phyloP scores from a whole-genome alignment of 2,113 vertebrate species.

The Oenanthe melanoleuca region DNA sequence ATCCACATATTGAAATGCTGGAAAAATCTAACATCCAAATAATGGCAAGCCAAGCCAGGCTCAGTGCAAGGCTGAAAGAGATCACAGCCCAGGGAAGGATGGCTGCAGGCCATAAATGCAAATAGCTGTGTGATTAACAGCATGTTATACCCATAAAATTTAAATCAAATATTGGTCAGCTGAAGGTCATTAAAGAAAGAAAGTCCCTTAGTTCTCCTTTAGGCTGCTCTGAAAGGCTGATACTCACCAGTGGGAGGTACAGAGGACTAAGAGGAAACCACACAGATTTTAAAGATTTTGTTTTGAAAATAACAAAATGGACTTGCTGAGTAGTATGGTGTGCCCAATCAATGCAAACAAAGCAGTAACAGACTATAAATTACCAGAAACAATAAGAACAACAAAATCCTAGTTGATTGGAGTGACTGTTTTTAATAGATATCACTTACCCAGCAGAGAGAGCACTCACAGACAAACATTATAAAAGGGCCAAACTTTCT shows the following conservation, averaged over 20 bases:
- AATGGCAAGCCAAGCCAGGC: background rate
- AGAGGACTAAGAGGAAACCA: background rate
- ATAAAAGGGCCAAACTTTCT: conserved; percentile 15
- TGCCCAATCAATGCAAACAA: background rate
- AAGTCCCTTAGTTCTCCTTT: conserved; percentile 3
- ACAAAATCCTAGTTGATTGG: background rate
- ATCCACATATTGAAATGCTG: background rate
- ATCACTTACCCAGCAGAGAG: background rate
- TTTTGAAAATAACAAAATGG: background rate
- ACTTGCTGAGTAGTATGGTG: background rate
- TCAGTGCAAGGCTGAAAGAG: background rate
- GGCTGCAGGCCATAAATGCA: conserved; percentile 43
- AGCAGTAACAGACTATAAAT: background rate
- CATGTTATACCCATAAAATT: conserved; percentile 44
- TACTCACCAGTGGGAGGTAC: background rate
- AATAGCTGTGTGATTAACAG: conserved; percentile 50
- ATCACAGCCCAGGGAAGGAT: conserved; percentile 13
- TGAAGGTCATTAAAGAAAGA: conserved; percentile 27
- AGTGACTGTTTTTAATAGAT: background rate
- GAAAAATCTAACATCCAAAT: background rate
- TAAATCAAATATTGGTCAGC: conserved; percentile 41
- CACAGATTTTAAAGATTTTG: background rate
- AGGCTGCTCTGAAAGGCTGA: background rate
- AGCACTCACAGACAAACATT: background rate
- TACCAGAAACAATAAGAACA: background rate